These are phyloP conservation scores for Mesorhabditis sp. DNA, from an alignment of 2,888 invertebrate genomes.

Conservation along the genomic window DNA sequence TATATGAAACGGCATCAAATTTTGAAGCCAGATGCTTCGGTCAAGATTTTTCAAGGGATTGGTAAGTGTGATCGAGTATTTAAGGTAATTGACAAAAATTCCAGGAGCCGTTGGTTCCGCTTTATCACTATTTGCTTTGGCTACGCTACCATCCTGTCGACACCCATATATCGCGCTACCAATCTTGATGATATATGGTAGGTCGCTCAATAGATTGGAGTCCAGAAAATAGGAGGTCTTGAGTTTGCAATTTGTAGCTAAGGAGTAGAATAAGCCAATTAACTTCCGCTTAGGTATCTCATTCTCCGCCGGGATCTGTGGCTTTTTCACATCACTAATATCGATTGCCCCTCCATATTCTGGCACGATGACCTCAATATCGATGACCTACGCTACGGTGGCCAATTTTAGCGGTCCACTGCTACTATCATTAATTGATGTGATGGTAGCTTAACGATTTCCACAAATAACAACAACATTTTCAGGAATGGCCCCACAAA, in stretches of 20 bases:
- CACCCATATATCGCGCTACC: conserved; percentile 2
- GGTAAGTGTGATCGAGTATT: conserved; percentile 5
- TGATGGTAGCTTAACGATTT: neutral
- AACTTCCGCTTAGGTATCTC: neutral
- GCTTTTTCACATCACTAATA: conserved; percentile 20
- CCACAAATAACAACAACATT: neutral
- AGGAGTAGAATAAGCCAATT: no score
- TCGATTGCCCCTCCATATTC: conserved; percentile 23
- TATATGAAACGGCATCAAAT: conserved; percentile 13
- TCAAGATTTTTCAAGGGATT: conserved; percentile 11
- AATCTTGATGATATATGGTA: conserved; percentile 1
- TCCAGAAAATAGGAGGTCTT: neutral
- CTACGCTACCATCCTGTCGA: conserved; percentile 2
- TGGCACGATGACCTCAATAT: conserved; percentile 20
- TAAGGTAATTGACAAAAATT: neutral
- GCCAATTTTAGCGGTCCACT: conserved; percentile 13
- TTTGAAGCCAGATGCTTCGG: conserved; percentile 6
- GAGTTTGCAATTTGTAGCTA: neutral
- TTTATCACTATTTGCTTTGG: neutral
- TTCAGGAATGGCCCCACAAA: neutral
- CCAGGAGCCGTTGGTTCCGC: conserved; percentile 3
- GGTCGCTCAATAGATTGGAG: no score
- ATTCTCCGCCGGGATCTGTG: conserved; percentile 20
- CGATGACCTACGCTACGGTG: conserved; percentile 15
- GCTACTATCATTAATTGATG: neutral